A percentile compares a stretch with the other conserved stretches of the same genome.
These are phyloP conservation scores for Falcaria lacertinaria DNA, from an alignment of 2,888 invertebrate species.

Conservation along the genomic window DNA sequence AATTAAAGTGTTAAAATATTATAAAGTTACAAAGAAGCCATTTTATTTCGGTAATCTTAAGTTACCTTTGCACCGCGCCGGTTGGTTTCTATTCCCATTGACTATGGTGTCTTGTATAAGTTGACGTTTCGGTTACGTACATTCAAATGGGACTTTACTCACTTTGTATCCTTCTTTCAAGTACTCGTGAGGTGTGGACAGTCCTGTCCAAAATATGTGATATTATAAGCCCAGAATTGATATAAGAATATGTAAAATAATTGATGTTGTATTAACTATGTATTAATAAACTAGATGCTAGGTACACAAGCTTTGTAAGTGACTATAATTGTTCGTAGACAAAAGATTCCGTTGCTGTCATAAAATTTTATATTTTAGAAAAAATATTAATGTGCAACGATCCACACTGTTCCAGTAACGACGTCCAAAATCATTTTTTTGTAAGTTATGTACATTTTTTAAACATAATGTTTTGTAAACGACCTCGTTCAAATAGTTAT, in stretches of 20 bases:
- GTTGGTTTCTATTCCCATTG: slow-evolving; percentile 15
- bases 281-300: slow-evolving; percentile 41
- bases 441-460: too few relatives aligned
- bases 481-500: background rate
- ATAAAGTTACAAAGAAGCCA: slow-evolving; percentile 19
- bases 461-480: background rate
- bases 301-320: slow-evolving; percentile 54
- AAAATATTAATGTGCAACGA: slow-evolving; percentile 21
- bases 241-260: slow-evolving; percentile 60
- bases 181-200: slow-evolving; percentile 40
- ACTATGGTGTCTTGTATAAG: slow-evolving; percentile 12
- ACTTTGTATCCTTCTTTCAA: slow-evolving; percentile 13
- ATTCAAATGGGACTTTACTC: slow-evolving; percentile 5
- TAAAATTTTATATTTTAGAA: slow-evolving; percentile 28
- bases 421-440: background rate
- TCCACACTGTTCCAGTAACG: slow-evolving; percentile 18
- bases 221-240: slow-evolving; percentile 70
- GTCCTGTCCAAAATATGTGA: slow-evolving; percentile 66
- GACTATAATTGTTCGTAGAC: slow-evolving; percentile 34
- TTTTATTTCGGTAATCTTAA: slow-evolving; percentile 17
- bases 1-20: slow-evolving; percentile 9
- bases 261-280: slow-evolving; percentile 65
- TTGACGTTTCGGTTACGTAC: slow-evolving; percentile 20
- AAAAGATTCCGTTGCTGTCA: slow-evolving; percentile 37
- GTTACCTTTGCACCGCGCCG: slow-evolving; percentile 13